These are phyloP conservation scores for Nysson spinosus DNA, from an alignment of 2,888 invertebrate species.

Conservation along the genomic window DNA sequence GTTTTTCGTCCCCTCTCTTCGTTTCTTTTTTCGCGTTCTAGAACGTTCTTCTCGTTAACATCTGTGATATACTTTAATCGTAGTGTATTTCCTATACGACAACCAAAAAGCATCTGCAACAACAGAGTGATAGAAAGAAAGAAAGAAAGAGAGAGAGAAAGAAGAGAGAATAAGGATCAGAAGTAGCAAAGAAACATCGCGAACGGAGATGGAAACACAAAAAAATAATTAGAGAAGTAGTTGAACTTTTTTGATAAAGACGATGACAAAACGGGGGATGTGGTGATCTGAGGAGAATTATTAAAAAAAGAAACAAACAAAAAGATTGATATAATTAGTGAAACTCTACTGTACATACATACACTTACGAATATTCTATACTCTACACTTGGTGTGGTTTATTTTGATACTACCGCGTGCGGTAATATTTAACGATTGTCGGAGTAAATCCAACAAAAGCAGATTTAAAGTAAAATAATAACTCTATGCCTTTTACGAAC, in stretches of 20 bases:
- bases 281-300: slow-evolving; percentile 15
- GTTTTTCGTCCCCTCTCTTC: slow-evolving; percentile 64
- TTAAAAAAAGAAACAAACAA: slow-evolving; percentile 18
- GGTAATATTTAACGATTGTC: slow-evolving; percentile 69
- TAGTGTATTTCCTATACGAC: slow-evolving; percentile 69
- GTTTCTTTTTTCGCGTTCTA: slow-evolving; percentile 58
- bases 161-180: slow-evolving; percentile 27
- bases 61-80: slow-evolving; percentile 76
- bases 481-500: slow-evolving; percentile 71
- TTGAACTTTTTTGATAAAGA: slow-evolving; percentile 64
- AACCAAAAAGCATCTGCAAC: slow-evolving; percentile 35
- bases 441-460: slow-evolving; percentile 57
- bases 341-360: slow-evolving; percentile 70
- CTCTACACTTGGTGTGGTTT: slow-evolving; percentile 75
- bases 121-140: slow-evolving; percentile 34
- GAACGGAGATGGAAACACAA: slow-evolving; percentile 38
- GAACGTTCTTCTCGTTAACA: slow-evolving; percentile 72
- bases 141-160: slow-evolving; percentile 27
- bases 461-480: slow-evolving; percentile 40
- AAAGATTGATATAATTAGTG: slow-evolving; percentile 36
- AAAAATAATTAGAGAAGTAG: slow-evolving; percentile 58
- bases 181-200: slow-evolving; percentile 22
- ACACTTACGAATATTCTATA: slow-evolving; percentile 70
- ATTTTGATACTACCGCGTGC: slow-evolving; percentile 75
- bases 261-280: slow-evolving; percentile 13